Base-by-base conservation (phyloP, 2,113 vertebrate species). In the Mesoclemmys tuberculata region DNA sequence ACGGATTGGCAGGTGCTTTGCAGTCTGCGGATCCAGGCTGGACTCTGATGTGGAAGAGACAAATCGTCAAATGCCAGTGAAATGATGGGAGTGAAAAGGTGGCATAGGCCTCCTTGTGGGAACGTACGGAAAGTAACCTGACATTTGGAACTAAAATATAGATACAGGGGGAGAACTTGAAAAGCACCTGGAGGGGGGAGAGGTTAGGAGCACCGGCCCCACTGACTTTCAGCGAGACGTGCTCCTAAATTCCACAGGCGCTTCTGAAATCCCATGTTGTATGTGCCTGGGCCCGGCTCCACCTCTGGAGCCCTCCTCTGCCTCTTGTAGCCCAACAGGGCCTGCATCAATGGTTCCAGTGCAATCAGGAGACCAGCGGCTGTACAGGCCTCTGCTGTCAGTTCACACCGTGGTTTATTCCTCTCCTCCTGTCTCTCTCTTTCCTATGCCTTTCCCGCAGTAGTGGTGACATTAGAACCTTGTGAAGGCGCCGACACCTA, bases 401-500 rank as follows among this genome's bases (percentile, higher is more conserved):
- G 16, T n/a, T 46, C 2, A 0, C 38, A 29, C 75, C 19, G 5
- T n/a, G 10, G 83, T 88, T 79, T 46, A 56, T 51, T 55, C 24
- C 14, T 19, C 41, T 41, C 14, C 84, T 21, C 31, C 10, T 61
- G 14, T n/a, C 35, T 93, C 77, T 85, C 13, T 11, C 4, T 64
- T 44, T n/a, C 46, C 51, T 87, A 51, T 0, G 0, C 78, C 3
- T 0, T 10, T 86, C 54, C 91, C 81, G 2, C 68, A 98, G 97
- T 98, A 80, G 98, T 98, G 78, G 99, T 99, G 80, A 98, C 99
- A 82, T 97, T 99, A 46, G 99, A 99, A 97, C 99, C 99, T 4
- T 99, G 99, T 49, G 99, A 99, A 82, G 99, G 98, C 4, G 99
- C 99, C 2, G 99, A 99, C 97, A 99, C 99, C 4, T 99, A 99